Conservation (phyloP, 1,140 invertebrate species). For the Matsumurasca onukii region DNA sequence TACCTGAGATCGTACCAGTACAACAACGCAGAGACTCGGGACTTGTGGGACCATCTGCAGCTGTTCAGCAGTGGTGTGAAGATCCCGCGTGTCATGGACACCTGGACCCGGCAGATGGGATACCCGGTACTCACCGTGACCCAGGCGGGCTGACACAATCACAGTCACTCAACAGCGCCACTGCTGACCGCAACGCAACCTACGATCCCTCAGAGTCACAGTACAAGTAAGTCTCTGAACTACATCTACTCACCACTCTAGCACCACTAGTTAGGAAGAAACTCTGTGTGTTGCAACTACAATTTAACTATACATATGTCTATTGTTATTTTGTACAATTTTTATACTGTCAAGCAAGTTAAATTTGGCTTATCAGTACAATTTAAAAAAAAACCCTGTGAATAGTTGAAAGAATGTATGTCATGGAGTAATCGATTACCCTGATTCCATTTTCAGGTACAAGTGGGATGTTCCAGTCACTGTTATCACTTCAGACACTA, state of each 20-base stretch:
- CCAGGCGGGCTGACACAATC: slow-evolving; percentile 53
- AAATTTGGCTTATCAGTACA: too few species aligned
- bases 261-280: too few species aligned
- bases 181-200: slow-evolving; percentile 61
- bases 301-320: too few species aligned
- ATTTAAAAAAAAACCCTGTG: too few species aligned
- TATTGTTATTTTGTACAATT: too few species aligned
- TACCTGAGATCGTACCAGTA: slow-evolving; percentile 73
- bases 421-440: too few species aligned
- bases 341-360: too few species aligned
- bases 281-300: too few species aligned
- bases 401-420: too few species aligned
- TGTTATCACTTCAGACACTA: slow-evolving; percentile 63
- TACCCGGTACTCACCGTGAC: slow-evolving; percentile 75
- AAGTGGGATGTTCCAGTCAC: slow-evolving; percentile 84
- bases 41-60: slow-evolving; percentile 71
- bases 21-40: slow-evolving; percentile 74
- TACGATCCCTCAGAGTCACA: slow-evolving; percentile 54
- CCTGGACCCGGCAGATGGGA: slow-evolving; percentile 92
- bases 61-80: slow-evolving; percentile 43
- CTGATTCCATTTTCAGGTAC: slow-evolving; percentile 64
- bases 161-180: slow-evolving; percentile 66
- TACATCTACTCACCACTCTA: too few species aligned
- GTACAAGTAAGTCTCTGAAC: slow-evolving; percentile 58
- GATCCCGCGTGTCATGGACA: slow-evolving; percentile 65